Percentiles rank a stretch among this genome's conserved stretches.
Conservation (phyloP, 2,113 vertebrate genomes). For the Eolophus roseicapilla region DNA sequence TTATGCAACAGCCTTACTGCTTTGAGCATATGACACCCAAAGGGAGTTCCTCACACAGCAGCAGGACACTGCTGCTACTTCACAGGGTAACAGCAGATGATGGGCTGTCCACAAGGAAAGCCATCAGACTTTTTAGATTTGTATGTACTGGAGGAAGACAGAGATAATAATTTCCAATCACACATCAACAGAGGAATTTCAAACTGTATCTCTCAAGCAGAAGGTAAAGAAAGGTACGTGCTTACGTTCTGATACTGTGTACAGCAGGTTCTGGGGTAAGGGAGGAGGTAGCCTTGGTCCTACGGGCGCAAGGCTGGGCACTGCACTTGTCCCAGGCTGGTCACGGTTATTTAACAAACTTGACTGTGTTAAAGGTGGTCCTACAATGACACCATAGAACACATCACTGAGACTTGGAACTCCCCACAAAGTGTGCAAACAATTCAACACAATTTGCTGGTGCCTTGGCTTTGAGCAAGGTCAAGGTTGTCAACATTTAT, state of each 20-base stretch:
- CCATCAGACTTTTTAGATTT: conserved; percentile 31
- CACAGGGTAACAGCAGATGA: neutral
- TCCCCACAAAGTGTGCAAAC: neutral
- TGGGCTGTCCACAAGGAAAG: neutral
- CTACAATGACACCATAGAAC: conserved; percentile 76
- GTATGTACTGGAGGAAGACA: neutral
- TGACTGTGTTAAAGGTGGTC: conserved; percentile 87
- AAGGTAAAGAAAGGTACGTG: conserved; percentile 16
- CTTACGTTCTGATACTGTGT: conserved; percentile 97
- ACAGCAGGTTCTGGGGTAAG: conserved; percentile 89
- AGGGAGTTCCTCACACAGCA: neutral
- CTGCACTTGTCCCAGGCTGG: conserved; percentile 84
- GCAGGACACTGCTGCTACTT: neutral
- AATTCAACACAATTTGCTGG: neutral
- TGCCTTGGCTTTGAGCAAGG: neutral
- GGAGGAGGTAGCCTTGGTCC: conserved; percentile 88
- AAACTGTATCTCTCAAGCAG: neutral
- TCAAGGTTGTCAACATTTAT: neutral
- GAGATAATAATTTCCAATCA: neutral
- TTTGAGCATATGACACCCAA: neutral
- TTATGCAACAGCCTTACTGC: neutral
- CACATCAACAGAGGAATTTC: neutral
- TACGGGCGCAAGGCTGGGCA: conserved; percentile 87
- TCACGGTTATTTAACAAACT: conserved; percentile 87
- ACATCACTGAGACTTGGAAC: neutral